phyloP scores from a whole-genome alignment of 37 sponge, comb jelly and placozoan genomes.

The Cladorhizidae sp. region DNA sequence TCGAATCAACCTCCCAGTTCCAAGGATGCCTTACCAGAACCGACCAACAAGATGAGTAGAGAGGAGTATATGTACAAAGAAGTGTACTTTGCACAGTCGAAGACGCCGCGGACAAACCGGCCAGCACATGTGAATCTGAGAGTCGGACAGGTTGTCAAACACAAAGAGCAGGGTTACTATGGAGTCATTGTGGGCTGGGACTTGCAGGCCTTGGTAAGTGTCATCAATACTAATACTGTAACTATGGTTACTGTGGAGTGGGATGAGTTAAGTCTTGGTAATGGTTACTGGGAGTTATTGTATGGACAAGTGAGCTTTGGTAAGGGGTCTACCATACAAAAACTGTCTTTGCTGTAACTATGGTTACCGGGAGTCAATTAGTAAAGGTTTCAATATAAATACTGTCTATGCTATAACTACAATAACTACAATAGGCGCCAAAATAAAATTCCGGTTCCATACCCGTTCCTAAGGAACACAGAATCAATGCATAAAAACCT shows the following conservation, averaged over 20 bases:
- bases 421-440: too few species aligned
- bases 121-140: constrained; percentile 43
- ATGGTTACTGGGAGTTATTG: too few species aligned
- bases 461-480: too few species aligned
- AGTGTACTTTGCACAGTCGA: constrained; percentile 78
- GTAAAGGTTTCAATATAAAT: too few species aligned
- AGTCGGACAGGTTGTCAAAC: constrained; percentile 77
- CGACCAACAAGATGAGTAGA: constrained; percentile 11
- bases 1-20: neutral
- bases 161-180: constrained; percentile 50
- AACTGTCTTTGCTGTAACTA: too few species aligned
- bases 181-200: constrained; percentile 92
- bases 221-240: neutral
- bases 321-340: too few species aligned
- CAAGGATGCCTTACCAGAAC: neutral
- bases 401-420: too few species aligned
- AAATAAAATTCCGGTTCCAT: too few species aligned
- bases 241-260: too few species aligned
- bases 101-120: constrained; percentile 29
- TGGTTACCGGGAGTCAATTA: too few species aligned
- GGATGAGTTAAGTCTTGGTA: too few species aligned
- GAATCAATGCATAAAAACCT: too few species aligned
- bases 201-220: constrained; percentile 54
- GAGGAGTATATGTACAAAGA: constrained; percentile 49
- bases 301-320: neutral